Evolutionary conservation across 2,888 invertebrate genomes (phyloP), one percentile per base, ranked within the genome.

Genomic region (Sylvicola fuscatus): DNA sequence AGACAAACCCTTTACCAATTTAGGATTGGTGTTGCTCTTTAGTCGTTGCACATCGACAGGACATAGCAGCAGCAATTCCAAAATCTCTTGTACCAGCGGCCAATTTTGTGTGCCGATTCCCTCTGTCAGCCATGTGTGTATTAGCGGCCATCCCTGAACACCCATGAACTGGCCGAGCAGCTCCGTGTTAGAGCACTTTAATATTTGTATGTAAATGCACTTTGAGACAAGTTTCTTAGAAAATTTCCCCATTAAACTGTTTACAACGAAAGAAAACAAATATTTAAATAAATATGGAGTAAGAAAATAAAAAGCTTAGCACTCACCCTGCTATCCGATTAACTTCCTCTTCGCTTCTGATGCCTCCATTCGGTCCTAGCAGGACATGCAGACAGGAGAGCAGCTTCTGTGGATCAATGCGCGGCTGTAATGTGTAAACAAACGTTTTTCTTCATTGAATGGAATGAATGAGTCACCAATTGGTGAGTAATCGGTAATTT

Each of bases 201-300:
- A 62, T 49, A 93, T 90, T 56, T 90, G 82, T 47, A 90, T 76
- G 52, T 92, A 93, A 49, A 92, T 82, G 62, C 92, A 92, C 65
- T 89, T 89, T 46, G 87, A 89, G 37, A 93, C 92, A 45, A 93
- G 65, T 59, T 92, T 93, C 56, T 83, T 87, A 2, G 90, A 90
- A 64, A 83, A 89, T 58, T 90, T 89, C 33, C 80, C 82, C 92
- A 93, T 93, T 52, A 93, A 71, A 55, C 89, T 90, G n/a, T n/a
- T n/a, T n/a, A n/a, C n/a, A n/a, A n/a, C n/a, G n/a, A n/a, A n/a
- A n/a, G n/a, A 29, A 13, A 13, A 29, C n/a, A 7, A 29, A 16
- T 16, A 32, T 14, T 32, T 16, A 32, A 32, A 15, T 32, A 14
- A 15, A 15, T 8, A 14, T 30, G 4, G 12, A 7, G 4, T 30